Evolutionary conservation across 2,888 invertebrate species (phyloP).

Genomic region (Ferrisia virgata): DNA sequence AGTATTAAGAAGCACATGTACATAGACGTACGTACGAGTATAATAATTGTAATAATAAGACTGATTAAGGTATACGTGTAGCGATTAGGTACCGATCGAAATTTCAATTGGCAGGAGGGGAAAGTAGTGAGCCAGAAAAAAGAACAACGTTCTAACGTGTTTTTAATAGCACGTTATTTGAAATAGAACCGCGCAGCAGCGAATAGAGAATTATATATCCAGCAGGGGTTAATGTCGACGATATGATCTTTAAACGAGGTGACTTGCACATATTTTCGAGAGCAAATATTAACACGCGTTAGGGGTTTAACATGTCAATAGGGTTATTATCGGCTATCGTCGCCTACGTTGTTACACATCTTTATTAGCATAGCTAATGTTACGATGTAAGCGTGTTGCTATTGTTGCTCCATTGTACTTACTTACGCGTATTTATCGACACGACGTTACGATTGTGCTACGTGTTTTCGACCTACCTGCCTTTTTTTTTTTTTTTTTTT

Average conservation of each 20-base stretch:
- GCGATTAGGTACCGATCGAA: background rate
- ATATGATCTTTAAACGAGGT: constrained; percentile 41
- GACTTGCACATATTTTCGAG: constrained; percentile 41
- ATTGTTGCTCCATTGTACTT: background rate
- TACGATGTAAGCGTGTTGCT: background rate
- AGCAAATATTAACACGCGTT: constrained; percentile 41
- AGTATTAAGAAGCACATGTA: background rate
- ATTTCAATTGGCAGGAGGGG: background rate
- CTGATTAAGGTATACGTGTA: background rate
- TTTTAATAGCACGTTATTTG: constrained; percentile 10
- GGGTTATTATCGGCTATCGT: constrained; percentile 24
- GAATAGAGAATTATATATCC: background rate
- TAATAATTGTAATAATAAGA: background rate
- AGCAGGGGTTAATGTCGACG: constrained; percentile 37
- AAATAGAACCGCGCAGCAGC: background rate
- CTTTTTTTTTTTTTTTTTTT: background rate
- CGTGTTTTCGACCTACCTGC: too few species aligned
- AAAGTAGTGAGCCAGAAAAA: background rate
- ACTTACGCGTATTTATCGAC: background rate
- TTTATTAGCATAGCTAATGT: constrained; percentile 35
- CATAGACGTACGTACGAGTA: background rate
- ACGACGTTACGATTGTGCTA: background rate
- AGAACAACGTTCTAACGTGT: background rate
- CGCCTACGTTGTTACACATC: constrained; percentile 25
- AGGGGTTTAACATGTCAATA: constrained; percentile 39